Base-by-base conservation (phyloP, 2,888 invertebrate species). In the Ditula angustiorana region DNA sequence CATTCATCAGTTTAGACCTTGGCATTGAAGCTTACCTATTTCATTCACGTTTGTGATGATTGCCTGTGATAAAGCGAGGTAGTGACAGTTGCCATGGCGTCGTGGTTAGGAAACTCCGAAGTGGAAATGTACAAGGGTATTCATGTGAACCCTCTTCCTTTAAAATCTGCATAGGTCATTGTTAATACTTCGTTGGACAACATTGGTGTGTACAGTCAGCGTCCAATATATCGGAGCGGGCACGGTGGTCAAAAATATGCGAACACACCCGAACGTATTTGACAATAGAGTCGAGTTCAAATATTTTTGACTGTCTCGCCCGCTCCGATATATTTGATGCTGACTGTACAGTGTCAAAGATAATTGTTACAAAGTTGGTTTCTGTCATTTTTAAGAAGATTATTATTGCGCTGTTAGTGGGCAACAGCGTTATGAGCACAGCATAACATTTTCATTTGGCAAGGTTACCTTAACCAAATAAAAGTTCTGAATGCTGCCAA, bases 291-390 rank as follows among this genome's bases (percentile, higher is more conserved):
- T n/a, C n/a, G n/a, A n/a, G n/a, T n/a, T n/a, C n/a, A n/a, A n/a
- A n/a, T n/a, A n/a, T n/a, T n/a, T n/a, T n/a, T n/a, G n/a, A n/a
- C n/a, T n/a, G n/a, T n/a, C n/a, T n/a, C n/a, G n/a, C n/a, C n/a
- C n/a, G n/a, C n/a, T n/a, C n/a, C n/a, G n/a, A n/a, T n/a, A n/a
- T n/a, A n/a, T n/a, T n/a, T n/a, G n/a, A n/a, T n/a, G n/a, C n/a
- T n/a, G n/a, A n/a, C n/a, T n/a, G n/a, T n/a, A n/a, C 30, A 53
- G 53, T 19, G 61, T 61, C 19, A 46, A 44, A 23, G 61, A 61
- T 16, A 53, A 53, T n/a, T 61, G 53, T 19, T 53, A 61, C 44
- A 53, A 46, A 35, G 61, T 61, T 19, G 53, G 61, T 59, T 13
- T 5, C 4, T 5, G 16, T 10, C n/a, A n/a, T n/a, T n/a, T n/a